Percentiles rank a stretch among this genome's conserved stretches.
Evolutionary conservation across 2,797 vertebrate genomes (phyloP).

Genomic region (Notoglanidium macrostoma): DNA sequence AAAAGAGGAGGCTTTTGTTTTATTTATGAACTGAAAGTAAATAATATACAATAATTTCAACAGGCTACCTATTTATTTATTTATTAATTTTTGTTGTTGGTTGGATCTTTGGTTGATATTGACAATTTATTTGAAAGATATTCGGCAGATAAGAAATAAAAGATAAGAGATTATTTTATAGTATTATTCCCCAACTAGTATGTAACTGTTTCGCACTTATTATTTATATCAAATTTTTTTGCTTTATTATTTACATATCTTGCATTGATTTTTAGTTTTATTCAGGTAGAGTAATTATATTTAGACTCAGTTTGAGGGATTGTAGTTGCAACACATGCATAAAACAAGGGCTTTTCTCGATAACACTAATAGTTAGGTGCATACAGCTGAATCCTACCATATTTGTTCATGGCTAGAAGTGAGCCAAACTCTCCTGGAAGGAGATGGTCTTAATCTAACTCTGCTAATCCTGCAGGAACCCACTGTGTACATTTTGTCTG

Average conservation of each 20-base stretch:
- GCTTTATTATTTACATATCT: background rate
- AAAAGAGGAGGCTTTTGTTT: background rate
- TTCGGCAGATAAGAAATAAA: background rate
- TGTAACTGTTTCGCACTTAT: background rate
- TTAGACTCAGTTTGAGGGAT: background rate
- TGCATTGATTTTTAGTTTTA: background rate
- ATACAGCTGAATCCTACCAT: background rate
- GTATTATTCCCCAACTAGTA: background rate
- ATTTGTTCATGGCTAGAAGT: background rate
- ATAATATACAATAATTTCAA: background rate
- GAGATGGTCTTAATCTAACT: constrained; percentile 7
- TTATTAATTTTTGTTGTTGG: background rate
- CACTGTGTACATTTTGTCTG: constrained; percentile 54
- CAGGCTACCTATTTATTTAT: background rate
- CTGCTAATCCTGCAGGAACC: constrained; percentile 56
- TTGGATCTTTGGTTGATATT: background rate
- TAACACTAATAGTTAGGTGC: background rate
- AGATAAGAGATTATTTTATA: background rate
- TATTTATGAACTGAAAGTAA: background rate
- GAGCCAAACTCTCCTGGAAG: constrained; percentile 12
- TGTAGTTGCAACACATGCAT: background rate
- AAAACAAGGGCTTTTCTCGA: background rate
- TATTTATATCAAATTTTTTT: background rate
- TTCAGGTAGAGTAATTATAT: background rate
- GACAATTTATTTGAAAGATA: background rate